phyloP scores from a whole-genome alignment of 35 echinoderm and acorn worm species.

The Heliocidaris tuberculata region DNA sequence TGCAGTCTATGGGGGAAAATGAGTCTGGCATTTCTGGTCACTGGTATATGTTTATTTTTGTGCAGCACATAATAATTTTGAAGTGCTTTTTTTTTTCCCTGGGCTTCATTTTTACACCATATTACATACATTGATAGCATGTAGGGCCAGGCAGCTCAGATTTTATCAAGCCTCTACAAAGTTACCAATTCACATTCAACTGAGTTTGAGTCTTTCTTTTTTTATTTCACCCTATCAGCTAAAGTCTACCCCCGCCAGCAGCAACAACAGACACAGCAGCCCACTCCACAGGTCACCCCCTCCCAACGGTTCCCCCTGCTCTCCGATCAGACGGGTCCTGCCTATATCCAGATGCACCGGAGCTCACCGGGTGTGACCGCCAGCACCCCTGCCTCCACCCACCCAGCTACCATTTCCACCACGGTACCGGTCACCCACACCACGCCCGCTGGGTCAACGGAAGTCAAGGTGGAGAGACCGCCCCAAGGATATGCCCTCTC shows the following conservation, averaged over 20 bases:
- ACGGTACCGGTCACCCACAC: constrained; percentile 44
- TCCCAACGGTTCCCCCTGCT: background rate
- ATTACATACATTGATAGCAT: no score
- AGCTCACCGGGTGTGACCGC: constrained; percentile 49
- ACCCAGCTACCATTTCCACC: constrained; percentile 52
- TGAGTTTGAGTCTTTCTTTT: background rate
- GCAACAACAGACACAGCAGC: constrained; percentile 27
- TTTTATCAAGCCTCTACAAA: no score
- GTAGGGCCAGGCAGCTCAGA: no score
- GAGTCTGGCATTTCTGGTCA: no score
- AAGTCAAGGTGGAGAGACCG: constrained; percentile 55
- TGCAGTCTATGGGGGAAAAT: no score
- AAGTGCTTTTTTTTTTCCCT: no score
- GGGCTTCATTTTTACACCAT: no score
- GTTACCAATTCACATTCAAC: no score
- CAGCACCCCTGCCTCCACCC: constrained; percentile 20
- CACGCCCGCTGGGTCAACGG: constrained; percentile 43
- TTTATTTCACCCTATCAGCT: constrained; percentile 38
- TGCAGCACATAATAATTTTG: no score
- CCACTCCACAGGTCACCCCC: background rate
- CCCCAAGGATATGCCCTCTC: constrained; percentile 46
- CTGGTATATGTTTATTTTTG: no score
- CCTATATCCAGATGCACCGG: constrained; percentile 52
- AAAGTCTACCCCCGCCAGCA: constrained; percentile 88
- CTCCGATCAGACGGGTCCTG: background rate